Conservation (phyloP, 2,888 invertebrate genomes). For the Drosophila pseudotalamancana region DNA sequence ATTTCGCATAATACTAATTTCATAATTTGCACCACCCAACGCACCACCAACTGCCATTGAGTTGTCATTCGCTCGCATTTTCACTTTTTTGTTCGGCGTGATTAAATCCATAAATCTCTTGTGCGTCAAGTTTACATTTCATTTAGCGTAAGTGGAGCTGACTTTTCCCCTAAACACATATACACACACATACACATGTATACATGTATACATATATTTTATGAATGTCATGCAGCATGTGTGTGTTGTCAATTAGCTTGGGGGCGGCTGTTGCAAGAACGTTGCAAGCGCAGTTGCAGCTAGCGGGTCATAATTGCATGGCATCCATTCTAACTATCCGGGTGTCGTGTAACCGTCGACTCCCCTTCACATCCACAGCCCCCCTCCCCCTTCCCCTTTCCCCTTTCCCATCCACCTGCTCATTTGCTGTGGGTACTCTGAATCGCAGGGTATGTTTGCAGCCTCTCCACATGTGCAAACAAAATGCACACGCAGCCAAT, state of each 20-base stretch:
- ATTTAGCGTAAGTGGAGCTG: conserved; percentile 54
- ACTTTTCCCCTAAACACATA: no score
- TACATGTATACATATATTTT: no score
- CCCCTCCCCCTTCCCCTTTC: no score
- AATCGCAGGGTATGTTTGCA: no score
- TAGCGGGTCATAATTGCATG: conserved; percentile 72
- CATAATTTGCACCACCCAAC: conserved; percentile 70
- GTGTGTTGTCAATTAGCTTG: no score
- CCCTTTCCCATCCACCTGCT: background rate
- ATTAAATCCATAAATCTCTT: conserved; percentile 42
- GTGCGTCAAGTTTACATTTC: conserved; percentile 43
- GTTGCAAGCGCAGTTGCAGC: conserved; percentile 27
- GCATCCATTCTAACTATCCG: conserved; percentile 20
- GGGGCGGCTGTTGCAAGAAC: conserved; percentile 30
- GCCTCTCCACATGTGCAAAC: background rate
- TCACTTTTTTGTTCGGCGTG: conserved; percentile 53
- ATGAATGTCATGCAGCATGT: no score
- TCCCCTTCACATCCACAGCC: conserved; percentile 14
- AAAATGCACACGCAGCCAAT: background rate
- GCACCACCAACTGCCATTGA: conserved; percentile 36
- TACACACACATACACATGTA: no score
- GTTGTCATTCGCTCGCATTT: conserved; percentile 43
- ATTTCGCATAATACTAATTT: conserved; percentile 79
- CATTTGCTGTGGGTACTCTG: background rate
- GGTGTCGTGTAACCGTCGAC: conserved; percentile 51